Conservation (phyloP, 2,113 vertebrate genomes). For the Tyrannus savana region DNA sequence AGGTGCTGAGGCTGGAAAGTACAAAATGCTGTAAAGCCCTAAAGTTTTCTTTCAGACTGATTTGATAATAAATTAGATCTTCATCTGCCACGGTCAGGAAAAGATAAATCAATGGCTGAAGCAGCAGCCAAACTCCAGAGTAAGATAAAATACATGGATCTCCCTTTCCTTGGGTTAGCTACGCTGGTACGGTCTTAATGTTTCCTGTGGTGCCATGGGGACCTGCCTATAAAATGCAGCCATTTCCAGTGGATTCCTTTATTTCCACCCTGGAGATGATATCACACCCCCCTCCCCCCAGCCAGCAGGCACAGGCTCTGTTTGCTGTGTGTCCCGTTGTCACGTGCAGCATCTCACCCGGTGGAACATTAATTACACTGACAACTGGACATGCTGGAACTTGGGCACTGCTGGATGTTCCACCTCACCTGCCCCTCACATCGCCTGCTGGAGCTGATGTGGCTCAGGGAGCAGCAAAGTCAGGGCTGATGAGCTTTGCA, state of each 20-base stretch:
- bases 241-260: neutral
- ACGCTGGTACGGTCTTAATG: neutral
- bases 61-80: neutral
- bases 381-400: neutral
- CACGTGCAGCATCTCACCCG: accelerated
- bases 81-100: neutral
- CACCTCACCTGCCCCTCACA: neutral
- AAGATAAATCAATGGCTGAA: neutral
- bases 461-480: neutral
- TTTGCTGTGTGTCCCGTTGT: accelerated
- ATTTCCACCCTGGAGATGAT: neutral
- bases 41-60: neutral
- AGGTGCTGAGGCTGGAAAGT: neutral
- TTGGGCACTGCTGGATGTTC: neutral
- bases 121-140: neutral
- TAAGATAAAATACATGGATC: neutral
- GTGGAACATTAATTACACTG: neutral
- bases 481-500: neutral
- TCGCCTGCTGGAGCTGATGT: neutral
- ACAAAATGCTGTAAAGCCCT: neutral
- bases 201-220: neutral
- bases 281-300: neutral
- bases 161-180: neutral
- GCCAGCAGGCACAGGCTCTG: neutral
- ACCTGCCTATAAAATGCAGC: neutral